These are phyloP conservation scores for Aphaenogaster rudis DNA, from an alignment of 1,140 invertebrate genomes.

Conservation along the genomic window DNA sequence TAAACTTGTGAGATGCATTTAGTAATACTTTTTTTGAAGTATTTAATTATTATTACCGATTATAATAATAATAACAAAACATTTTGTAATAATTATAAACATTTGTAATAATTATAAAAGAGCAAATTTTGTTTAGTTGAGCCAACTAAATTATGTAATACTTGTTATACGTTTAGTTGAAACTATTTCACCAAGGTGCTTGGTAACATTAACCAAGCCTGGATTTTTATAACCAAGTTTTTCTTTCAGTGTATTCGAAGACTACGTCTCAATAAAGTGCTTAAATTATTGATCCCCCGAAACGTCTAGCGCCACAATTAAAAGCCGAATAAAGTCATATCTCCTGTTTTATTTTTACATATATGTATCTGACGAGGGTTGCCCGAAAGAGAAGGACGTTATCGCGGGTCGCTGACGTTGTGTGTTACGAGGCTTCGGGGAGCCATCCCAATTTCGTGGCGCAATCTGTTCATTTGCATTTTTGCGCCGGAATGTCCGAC, in stretches of 20 bases:
- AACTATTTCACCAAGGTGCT: too few species aligned
- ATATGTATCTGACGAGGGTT: constrained; percentile 31
- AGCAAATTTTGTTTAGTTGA: too few species aligned
- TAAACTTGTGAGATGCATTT: too few species aligned
- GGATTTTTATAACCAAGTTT: too few species aligned
- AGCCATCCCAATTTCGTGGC: constrained; percentile 56
- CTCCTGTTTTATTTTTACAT: constrained; percentile 43
- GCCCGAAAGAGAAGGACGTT: constrained; percentile 44
- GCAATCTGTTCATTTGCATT: constrained; percentile 58
- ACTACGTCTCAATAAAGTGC: constrained; percentile 15
- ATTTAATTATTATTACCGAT: too few species aligned
- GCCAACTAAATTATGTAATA: too few species aligned
- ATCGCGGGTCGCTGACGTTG: constrained; percentile 40
- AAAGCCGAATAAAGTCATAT: constrained; percentile 55
- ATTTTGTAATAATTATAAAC: too few species aligned
- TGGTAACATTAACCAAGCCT: too few species aligned
- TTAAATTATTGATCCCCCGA: constrained; percentile 36
- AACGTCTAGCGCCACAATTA: constrained; percentile 42
- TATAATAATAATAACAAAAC: too few species aligned
- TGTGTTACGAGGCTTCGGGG: constrained; percentile 54
- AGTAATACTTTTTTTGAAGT: too few species aligned
- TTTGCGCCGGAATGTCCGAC: constrained; percentile 52
- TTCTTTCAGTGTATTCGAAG: background rate
- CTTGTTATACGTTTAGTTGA: too few species aligned
- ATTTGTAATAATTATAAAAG: too few species aligned